A percentile compares a stretch with the other conserved stretches of the same genome.
phyloP scores from a whole-genome alignment of 2,113 vertebrate genomes.

The Chaetodon trifascialis region DNA sequence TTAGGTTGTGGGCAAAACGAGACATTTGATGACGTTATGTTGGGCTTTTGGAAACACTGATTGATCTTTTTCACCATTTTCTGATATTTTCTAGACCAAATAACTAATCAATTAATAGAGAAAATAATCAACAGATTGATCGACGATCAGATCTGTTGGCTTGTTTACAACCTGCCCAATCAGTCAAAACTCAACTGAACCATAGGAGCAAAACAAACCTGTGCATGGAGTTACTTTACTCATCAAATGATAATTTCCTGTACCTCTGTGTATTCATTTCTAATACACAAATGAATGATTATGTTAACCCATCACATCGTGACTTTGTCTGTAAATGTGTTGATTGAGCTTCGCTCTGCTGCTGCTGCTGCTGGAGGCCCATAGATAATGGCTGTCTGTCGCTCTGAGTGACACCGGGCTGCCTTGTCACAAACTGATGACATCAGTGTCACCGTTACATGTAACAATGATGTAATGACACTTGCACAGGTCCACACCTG shows the following conservation, averaged over 20 bases:
- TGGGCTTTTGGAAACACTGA: too few species aligned
- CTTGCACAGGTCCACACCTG: conserved; percentile 34
- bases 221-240: background rate
- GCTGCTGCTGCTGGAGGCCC: conserved; percentile 9
- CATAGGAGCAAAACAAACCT: background rate
- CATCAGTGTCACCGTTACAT: conserved; percentile 52
- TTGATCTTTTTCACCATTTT: too few species aligned
- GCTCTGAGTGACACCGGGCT: conserved; percentile 3
- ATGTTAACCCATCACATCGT: background rate
- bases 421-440: conserved; percentile 49
- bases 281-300: background rate
- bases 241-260: background rate
- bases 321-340: background rate
- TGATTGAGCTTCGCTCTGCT: background rate
- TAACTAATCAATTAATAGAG: too few species aligned
- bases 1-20: too few species aligned
- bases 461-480: conserved; percentile 65
- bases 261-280: background rate
- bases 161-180: too few species aligned
- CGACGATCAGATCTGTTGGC: too few species aligned
- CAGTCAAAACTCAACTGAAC: background rate
- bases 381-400: conserved; percentile 13
- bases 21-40: too few species aligned
- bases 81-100: too few species aligned
- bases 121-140: too few species aligned